Evolutionary conservation across 2,888 invertebrate genomes (phyloP), one percentile per base, ranked within the genome.

Genomic region (Acronicta alni): DNA sequence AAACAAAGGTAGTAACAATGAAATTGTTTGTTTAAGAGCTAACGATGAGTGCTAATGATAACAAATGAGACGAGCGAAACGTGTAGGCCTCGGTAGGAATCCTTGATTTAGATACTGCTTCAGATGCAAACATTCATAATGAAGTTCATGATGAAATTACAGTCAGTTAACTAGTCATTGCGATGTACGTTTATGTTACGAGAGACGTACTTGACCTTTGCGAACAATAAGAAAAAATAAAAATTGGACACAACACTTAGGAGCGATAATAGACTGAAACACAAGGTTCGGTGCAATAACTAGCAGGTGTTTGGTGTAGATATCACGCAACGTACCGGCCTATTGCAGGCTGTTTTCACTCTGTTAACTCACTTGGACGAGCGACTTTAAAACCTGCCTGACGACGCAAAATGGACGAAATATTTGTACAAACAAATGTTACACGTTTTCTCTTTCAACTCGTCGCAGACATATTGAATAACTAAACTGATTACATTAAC

Each of bases 341-440:
- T 76, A 70, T 81, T 81, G 81, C 84, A 67, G 76, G 75, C 75
- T 80, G 90, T 90, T 92, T 92, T 92, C 91, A 89, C 90, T 89
- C 84, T 77, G 83, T 76, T 81, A 83, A 85, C 82, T 82, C 77
- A 82, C 80, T 86, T 80, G 79, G 80, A 82, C 86, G 80, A 80
- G 74, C 81, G 82, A 80, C 84, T 85, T 70, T 80, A 86, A 84
- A 89, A 90, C 90, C 89, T 88, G 89, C 87, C 84, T 63, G 78
- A 66, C 74, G 78, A 70, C 84, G 85, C 82, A 77, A 89, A 90
- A 86, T 87, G 84, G 68, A 84, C 87, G 86, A 90, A 90, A 89
- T 90, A 88, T 90, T 90, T 89, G 88, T 86, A 82, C 84, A 89
- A 89, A 88, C 85, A 85, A 83, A 89, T 84, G 75, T 82, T 83